A percentile compares a stretch with the other conserved stretches of the same genome.
Conservation (phyloP, 2,113 vertebrate genomes). For the Anas platyrhynchos region DNA sequence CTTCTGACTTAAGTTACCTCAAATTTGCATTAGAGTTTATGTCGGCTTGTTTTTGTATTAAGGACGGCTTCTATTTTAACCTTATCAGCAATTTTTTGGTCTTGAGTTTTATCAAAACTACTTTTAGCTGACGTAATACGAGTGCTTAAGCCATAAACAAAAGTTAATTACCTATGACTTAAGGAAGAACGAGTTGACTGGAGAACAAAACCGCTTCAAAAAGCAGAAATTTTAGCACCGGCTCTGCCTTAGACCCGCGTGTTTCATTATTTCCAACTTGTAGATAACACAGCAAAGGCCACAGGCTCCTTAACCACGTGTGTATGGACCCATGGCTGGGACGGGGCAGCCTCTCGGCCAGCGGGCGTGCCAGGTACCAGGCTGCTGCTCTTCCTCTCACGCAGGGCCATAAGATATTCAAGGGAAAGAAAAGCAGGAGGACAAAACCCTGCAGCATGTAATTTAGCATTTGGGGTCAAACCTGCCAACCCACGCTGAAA, state of each 20-base stretch:
- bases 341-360: rapidly evolving
- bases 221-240: not conserved
- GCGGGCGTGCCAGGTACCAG: not conserved
- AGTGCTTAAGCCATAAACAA: not conserved
- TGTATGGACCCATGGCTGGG: not conserved
- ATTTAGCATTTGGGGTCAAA: not conserved
- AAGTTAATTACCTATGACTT: not conserved
- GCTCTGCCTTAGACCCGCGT: not conserved
- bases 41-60: not conserved
- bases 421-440: not conserved
- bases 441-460: not conserved
- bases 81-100: not conserved
- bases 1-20: not conserved
- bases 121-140: not conserved
- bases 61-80: not conserved
- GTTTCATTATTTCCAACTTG: not conserved
- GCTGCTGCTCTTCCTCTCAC: not conserved
- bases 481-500: not conserved
- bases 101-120: conserved; percentile 7
- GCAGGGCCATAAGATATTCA: not conserved
- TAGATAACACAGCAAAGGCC: not conserved
- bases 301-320: not conserved
- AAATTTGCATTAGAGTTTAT: not conserved
- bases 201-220: conserved; percentile 25
- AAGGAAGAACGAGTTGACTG: not conserved